Evolutionary conservation across 35 echinoderm and acorn worm species (phyloP).

Genomic region (Holothuria glaberrima): DNA sequence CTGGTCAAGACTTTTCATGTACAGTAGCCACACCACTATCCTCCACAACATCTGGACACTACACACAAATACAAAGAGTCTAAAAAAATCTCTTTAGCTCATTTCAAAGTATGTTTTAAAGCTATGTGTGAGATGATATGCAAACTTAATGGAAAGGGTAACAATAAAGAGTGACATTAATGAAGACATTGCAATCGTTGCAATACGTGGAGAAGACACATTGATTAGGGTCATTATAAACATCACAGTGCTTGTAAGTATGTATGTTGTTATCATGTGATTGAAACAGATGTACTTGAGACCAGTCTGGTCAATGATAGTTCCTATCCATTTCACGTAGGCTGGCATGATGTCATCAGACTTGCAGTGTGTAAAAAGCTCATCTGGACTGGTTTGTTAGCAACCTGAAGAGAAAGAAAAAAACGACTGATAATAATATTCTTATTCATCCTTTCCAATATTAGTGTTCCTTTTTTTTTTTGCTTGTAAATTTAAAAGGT

Average conservation of each 20-base stretch:
- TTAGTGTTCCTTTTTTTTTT: too few relatives aligned
- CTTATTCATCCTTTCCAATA: too few relatives aligned
- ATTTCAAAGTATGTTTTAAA: conserved; percentile 92
- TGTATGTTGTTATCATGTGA: conserved; percentile 96
- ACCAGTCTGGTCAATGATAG: conserved; percentile 77
- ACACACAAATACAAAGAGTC: too few relatives aligned
- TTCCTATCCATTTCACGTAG: conserved; percentile 88
- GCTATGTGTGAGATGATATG: conserved; percentile 86
- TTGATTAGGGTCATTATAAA: conserved; percentile 90
- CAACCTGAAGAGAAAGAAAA: background rate
- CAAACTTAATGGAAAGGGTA: conserved; percentile 93
- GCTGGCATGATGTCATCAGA: conserved; percentile 69
- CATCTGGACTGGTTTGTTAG: background rate
- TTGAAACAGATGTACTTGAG: conserved; percentile 99
- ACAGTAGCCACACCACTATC: too few relatives aligned
- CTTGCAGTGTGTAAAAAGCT: background rate
- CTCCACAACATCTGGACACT: too few relatives aligned
- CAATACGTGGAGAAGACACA: conserved; percentile 76
- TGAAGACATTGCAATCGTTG: conserved; percentile 78
- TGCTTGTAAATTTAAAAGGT: too few relatives aligned
- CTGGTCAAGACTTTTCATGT: too few relatives aligned
- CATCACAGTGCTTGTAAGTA: conserved; percentile 81
- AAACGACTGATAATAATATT: background rate
- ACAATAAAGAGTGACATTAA: conserved; percentile 88
- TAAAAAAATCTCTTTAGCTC: conserved; percentile 11